Evolutionary conservation across 2,797 vertebrate species (phyloP).

Genomic region (Simalia tracyae): DNA sequence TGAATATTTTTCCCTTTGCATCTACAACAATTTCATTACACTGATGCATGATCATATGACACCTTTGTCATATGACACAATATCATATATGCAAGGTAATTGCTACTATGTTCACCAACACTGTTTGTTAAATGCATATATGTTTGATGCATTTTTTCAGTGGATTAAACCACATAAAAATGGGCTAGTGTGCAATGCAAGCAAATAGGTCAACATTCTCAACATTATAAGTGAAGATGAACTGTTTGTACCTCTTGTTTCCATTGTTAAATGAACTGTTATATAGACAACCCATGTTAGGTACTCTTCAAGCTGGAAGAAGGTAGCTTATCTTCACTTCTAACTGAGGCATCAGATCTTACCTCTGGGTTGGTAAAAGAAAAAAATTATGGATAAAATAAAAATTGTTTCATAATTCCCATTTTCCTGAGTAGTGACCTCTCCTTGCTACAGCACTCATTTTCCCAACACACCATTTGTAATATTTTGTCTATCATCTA

Average conservation of each 20-base stretch:
- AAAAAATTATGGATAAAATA: background rate
- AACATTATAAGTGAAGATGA: background rate
- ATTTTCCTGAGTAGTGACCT: background rate
- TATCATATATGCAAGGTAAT: background rate
- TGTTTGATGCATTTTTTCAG: background rate
- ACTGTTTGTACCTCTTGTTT: background rate
- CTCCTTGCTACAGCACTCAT: too few species aligned
- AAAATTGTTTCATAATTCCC: background rate
- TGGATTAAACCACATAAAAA: background rate
- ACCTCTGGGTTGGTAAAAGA: background rate
- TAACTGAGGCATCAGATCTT: background rate
- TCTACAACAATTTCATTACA: background rate
- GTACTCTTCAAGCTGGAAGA: background rate
- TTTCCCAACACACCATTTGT: too few species aligned
- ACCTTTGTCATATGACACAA: background rate
- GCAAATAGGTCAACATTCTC: background rate
- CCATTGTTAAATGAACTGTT: background rate
- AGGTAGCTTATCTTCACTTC: background rate
- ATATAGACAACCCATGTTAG: background rate
- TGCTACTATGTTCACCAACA: background rate
- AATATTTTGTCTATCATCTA: too few species aligned
- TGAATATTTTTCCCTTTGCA: background rate
- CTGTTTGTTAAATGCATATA: background rate
- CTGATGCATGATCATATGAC: background rate
- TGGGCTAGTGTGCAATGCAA: background rate